Conservation (phyloP, 1,140 invertebrate genomes). For the Ips nitidus region DNA sequence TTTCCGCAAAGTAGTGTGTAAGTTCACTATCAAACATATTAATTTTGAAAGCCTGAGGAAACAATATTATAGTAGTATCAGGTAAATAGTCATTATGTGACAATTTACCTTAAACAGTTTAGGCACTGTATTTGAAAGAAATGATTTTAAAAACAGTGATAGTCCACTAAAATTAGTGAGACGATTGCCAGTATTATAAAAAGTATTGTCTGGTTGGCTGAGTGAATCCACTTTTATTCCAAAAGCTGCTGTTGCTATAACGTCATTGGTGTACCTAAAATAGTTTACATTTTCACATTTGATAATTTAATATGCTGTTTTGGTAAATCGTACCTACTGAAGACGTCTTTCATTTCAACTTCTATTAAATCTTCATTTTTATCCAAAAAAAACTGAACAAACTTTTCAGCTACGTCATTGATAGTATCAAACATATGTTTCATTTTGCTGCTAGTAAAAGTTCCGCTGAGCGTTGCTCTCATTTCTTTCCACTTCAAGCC, state of each 20-base stretch:
- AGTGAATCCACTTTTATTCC: conserved; percentile 50
- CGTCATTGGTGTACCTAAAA: conserved; percentile 48
- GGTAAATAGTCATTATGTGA: background rate
- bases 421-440: conserved; percentile 49
- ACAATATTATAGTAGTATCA: background rate
- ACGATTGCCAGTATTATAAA: conserved; percentile 46
- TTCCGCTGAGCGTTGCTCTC: conserved; percentile 49
- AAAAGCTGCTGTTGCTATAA: conserved; percentile 50
- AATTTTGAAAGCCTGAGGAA: conserved; percentile 3
- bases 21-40: background rate
- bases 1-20: conserved; percentile 38
- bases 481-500: conserved; percentile 52
- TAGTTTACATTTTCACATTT: background rate
- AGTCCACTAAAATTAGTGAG: conserved; percentile 45
- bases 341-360: conserved; percentile 41
- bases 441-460: conserved; percentile 53
- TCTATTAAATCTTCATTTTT: conserved; percentile 32
- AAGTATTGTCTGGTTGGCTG: conserved; percentile 46
- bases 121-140: conserved; percentile 9
- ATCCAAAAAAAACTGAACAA: conserved; percentile 43
- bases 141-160: conserved; percentile 18
- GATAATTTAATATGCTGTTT: conserved; percentile 13
- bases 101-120: conserved; percentile 16
- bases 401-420: conserved; percentile 43
- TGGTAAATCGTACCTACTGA: conserved; percentile 38